These are phyloP conservation scores for Chondrosia reniformis DNA, from an alignment of 37 sponge, comb jelly and placozoan species.

Conservation along the genomic window DNA sequence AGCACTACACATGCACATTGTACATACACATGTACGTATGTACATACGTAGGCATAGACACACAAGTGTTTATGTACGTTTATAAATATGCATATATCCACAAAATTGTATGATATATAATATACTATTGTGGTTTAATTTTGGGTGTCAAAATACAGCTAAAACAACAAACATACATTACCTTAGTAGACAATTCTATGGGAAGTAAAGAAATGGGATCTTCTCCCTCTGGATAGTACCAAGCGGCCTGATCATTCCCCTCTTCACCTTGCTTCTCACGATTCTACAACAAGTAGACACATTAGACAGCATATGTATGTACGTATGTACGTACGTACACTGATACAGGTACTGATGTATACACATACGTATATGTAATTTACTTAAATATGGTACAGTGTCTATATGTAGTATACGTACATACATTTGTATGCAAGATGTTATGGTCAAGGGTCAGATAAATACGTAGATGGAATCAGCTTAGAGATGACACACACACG, in stretches of 20 bases:
- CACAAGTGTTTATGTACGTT: no score
- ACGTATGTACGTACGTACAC: conserved; percentile 7
- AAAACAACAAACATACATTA: background rate
- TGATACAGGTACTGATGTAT: background rate
- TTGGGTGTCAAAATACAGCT: no score
- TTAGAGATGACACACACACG: background rate
- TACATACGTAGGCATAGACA: background rate
- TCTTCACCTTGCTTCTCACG: conserved; percentile 25
- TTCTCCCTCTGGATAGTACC: conserved; percentile 70
- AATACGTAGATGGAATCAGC: background rate
- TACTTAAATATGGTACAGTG: background rate
- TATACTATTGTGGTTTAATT: no score
- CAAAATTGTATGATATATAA: no score
- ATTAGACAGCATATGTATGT: background rate
- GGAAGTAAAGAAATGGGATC: conserved; percentile 66
- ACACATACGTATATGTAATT: background rate
- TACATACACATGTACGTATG: background rate
- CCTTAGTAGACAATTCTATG: conserved; percentile 50
- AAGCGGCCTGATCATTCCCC: conserved; percentile 28
- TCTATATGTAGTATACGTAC: background rate
- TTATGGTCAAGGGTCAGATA: background rate
- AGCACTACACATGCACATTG: no score
- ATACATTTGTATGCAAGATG: background rate
- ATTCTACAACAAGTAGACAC: background rate
- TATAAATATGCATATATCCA: no score